Conservation (phyloP, 2,113 vertebrate genomes). For the Scomber japonicus region DNA sequence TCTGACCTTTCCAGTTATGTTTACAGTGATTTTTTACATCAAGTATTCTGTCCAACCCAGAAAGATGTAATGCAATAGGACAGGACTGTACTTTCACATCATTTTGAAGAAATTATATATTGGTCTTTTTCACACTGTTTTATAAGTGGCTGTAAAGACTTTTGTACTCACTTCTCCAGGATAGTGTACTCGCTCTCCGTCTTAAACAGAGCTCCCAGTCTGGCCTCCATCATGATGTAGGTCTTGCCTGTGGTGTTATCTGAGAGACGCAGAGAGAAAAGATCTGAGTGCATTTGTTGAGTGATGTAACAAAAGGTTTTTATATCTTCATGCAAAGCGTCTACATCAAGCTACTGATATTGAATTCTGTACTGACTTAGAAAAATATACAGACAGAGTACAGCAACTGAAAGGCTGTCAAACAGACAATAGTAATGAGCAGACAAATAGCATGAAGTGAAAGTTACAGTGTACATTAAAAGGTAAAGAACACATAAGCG, state of each 20-base stretch:
- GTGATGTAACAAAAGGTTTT: background rate
- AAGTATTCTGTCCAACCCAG: no score
- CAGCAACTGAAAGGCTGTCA: no score
- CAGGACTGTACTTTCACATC: no score
- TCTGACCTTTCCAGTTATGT: no score
- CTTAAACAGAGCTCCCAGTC: conserved; percentile 93
- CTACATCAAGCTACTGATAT: no score
- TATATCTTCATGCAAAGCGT: background rate
- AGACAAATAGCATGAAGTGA: no score
- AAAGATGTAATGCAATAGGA: no score
- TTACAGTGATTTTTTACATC: no score
- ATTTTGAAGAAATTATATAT: background rate
- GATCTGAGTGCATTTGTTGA: background rate
- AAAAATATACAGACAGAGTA: no score
- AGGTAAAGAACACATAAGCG: no score
- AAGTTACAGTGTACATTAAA: no score
- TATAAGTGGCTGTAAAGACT: background rate
- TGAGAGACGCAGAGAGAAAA: conserved; percentile 59
- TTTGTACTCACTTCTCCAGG: conserved; percentile 90
- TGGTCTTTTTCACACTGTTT: conserved; percentile 6
- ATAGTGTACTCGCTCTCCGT: conserved; percentile 92
- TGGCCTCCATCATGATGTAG: conserved; percentile 97
- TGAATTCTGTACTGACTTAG: background rate
- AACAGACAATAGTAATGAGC: no score
- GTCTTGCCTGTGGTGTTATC: conserved; percentile 87